A percentile compares a stretch with the other conserved stretches of the same genome.
phyloP scores from a whole-genome alignment of 2,888 invertebrate genomes.

The Unio delphinus region DNA sequence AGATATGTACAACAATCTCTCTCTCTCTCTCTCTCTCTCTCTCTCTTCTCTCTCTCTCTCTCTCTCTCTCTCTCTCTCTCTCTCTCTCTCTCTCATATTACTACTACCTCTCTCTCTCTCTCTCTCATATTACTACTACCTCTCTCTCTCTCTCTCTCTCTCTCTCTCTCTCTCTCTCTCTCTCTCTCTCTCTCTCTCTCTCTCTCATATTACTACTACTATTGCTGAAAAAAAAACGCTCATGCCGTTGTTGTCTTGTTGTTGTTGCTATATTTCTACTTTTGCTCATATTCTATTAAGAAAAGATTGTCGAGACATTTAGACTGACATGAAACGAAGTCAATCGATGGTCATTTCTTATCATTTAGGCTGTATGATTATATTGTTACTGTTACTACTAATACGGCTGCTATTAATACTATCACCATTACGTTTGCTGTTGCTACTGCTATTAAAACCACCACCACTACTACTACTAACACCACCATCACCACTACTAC shows the following conservation, averaged over 20 bases:
- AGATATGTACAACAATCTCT: slow-evolving; percentile 1
- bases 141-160: slow-evolving; percentile 15
- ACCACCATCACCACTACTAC: background rate
- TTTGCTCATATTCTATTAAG: too few relatives aligned
- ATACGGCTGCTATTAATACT: background rate
- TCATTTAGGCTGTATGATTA: background rate
- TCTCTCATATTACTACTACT: background rate
- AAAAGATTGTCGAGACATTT: too few relatives aligned
- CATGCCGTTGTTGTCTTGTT: too few relatives aligned
- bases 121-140: background rate
- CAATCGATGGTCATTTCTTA: too few relatives aligned
- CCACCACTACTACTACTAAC: background rate
- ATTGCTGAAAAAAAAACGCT: too few relatives aligned
- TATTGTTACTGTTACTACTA: slow-evolving; percentile 1
- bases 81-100: slow-evolving; percentile 11
- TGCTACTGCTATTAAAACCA: background rate
- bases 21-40: slow-evolving; percentile 6
- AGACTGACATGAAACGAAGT: too few relatives aligned
- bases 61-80: slow-evolving; percentile 15
- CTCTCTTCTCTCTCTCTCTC: slow-evolving; percentile 14
- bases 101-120: slow-evolving; percentile 11
- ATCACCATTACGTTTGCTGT: background rate
- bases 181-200: slow-evolving; percentile 13
- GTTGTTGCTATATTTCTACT: too few relatives aligned
- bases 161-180: slow-evolving; percentile 15